phyloP scores from a whole-genome alignment of 2,113 vertebrate species.

The Sturnus vulgaris region DNA sequence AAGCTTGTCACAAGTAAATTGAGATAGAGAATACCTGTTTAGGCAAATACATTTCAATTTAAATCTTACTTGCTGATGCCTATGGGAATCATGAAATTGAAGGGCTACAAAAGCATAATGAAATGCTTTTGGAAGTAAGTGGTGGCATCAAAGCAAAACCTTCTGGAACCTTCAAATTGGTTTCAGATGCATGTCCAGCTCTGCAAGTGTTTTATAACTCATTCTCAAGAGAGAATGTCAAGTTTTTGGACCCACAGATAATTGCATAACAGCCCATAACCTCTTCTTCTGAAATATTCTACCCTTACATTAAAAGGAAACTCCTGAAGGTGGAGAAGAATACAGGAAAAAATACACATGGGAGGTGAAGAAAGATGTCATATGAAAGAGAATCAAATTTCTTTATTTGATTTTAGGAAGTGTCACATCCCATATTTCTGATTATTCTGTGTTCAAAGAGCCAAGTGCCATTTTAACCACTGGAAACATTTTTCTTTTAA shows the following conservation, averaged over 20 bases:
- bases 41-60: conserved; percentile 25
- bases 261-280: background rate
- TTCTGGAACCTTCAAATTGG: background rate
- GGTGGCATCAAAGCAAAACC: background rate
- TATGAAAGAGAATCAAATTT: background rate
- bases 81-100: background rate
- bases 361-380: background rate
- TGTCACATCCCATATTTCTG: background rate
- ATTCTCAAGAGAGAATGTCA: background rate
- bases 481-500: background rate
- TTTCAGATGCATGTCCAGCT: background rate
- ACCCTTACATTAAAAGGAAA: background rate
- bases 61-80: background rate
- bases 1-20: conserved; percentile 22
- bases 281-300: background rate
- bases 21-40: conserved; percentile 40
- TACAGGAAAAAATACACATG: background rate
- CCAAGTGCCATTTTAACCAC: background rate
- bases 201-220: background rate
- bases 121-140: background rate
- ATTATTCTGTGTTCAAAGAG: background rate
- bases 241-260: background rate
- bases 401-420: background rate
- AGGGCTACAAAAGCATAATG: background rate
- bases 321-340: background rate